phyloP scores from a whole-genome alignment of 2,888 invertebrate species.

The Apeira syringaria region DNA sequence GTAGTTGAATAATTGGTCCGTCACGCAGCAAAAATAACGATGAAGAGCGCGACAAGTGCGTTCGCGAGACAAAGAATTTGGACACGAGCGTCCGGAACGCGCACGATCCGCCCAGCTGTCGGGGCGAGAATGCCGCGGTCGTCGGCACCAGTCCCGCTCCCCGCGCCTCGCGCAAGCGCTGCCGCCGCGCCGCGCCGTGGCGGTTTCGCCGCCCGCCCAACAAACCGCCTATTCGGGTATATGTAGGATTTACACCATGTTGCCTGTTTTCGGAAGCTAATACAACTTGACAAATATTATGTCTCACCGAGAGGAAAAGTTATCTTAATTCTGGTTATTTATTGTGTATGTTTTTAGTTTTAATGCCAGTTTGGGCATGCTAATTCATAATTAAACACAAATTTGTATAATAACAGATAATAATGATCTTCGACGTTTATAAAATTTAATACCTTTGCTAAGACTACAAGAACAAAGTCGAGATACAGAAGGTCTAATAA shows the following conservation, averaged over 20 bases:
- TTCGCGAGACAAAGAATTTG: constrained; percentile 62
- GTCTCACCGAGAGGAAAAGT: constrained; percentile 32
- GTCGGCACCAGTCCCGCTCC: constrained; percentile 39
- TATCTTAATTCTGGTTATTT: too few species aligned
- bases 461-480: too few species aligned
- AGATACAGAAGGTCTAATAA: too few species aligned
- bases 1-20: constrained; percentile 37
- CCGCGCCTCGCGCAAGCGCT: constrained; percentile 40
- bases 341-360: too few species aligned
- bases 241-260: constrained; percentile 62
- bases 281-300: constrained; percentile 49
- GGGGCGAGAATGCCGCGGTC: constrained; percentile 65
- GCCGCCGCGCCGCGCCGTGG: constrained; percentile 59
- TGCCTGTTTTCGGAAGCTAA: constrained; percentile 62
- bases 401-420: too few species aligned
- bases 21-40: constrained; percentile 66
- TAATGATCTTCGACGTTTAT: too few species aligned
- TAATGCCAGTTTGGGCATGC: too few species aligned
- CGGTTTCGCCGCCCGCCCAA: constrained; percentile 28
- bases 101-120: constrained; percentile 55
- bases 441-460: too few species aligned
- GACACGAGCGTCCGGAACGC: constrained; percentile 33
- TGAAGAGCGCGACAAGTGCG: constrained; percentile 46
- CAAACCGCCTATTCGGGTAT: constrained; percentile 52
- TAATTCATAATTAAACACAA: too few species aligned